Evolutionary conservation across 2,888 invertebrate species (phyloP).

Genomic region (Euspilapteryx auroguttella): DNA sequence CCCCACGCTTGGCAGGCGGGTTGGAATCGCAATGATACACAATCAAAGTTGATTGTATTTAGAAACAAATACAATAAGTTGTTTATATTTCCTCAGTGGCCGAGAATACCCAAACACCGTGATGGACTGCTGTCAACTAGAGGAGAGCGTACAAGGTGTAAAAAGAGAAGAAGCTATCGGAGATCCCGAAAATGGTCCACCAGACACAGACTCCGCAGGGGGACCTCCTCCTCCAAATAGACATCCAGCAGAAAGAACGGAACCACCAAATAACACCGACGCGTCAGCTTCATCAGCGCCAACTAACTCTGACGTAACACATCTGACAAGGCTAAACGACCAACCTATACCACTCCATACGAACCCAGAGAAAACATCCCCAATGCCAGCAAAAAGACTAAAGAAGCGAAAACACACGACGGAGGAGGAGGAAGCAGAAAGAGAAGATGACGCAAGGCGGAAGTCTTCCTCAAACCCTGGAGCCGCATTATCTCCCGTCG

Average conservation of each 20-base stretch:
- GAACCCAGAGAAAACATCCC: slow-evolving; percentile 51
- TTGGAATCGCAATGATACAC: no score
- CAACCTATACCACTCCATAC: slow-evolving; percentile 45
- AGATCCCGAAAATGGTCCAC: slow-evolving; percentile 87
- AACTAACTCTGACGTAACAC: slow-evolving; percentile 41
- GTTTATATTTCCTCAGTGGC: slow-evolving; percentile 67
- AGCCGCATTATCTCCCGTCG: slow-evolving; percentile 38
- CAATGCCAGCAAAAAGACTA: slow-evolving; percentile 65
- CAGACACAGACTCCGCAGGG: slow-evolving; percentile 73
- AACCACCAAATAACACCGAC: slow-evolving; percentile 38
- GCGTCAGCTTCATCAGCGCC: slow-evolving; percentile 40
- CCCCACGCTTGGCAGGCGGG: no score
- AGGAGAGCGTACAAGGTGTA: slow-evolving; percentile 78
- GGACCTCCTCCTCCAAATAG: slow-evolving; percentile 36
- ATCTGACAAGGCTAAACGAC: slow-evolving; percentile 42
- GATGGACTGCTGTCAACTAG: slow-evolving; percentile 92
- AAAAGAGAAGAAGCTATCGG: slow-evolving; percentile 82
- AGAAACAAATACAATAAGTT: no score
- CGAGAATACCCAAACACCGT: slow-evolving; percentile 88
- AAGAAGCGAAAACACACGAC: slow-evolving; percentile 51
- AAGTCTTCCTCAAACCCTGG: slow-evolving; percentile 46
- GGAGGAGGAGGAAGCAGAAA: slow-evolving; percentile 41
- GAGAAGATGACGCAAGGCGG: slow-evolving; percentile 44
- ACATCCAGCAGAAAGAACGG: slow-evolving; percentile 36
- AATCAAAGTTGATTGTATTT: no score